phyloP scores from a whole-genome alignment of 2,888 invertebrate species.

The Nomada fabriciana region DNA sequence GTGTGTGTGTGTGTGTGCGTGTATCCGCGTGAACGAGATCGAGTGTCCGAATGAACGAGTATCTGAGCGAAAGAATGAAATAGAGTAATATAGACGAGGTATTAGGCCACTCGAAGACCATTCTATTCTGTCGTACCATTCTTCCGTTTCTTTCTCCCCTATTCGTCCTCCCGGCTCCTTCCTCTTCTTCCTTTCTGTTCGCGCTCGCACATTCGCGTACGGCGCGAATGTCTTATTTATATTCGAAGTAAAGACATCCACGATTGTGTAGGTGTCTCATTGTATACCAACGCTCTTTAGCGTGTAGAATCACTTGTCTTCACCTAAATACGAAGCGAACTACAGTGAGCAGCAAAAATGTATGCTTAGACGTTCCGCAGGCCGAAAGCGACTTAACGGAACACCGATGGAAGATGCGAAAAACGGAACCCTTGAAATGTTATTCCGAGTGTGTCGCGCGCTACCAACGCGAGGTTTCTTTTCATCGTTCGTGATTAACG shows the following conservation, averaged over 20 bases:
- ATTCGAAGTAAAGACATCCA: slow-evolving; percentile 54
- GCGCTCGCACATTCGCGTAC: slow-evolving; percentile 61
- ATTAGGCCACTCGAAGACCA: slow-evolving; percentile 61
- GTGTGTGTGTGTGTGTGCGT: slow-evolving; percentile 26
- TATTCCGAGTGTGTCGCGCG: too few relatives aligned
- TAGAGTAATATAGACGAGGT: slow-evolving; percentile 47
- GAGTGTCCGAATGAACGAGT: slow-evolving; percentile 44
- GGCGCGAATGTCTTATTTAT: slow-evolving; percentile 66
- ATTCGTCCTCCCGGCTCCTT: not conserved
- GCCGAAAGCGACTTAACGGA: not conserved
- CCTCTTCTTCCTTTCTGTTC: slow-evolving; percentile 22
- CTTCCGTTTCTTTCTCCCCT: slow-evolving; percentile 20
- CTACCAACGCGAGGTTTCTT: too few relatives aligned
- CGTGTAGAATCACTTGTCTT: slow-evolving; percentile 63
- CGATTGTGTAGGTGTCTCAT: slow-evolving; percentile 60
- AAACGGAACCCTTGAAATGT: too few relatives aligned
- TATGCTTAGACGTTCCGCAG: slow-evolving; percentile 4
- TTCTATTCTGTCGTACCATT: slow-evolving; percentile 25
- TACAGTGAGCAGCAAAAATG: slow-evolving; percentile 41
- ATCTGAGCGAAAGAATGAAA: slow-evolving; percentile 40
- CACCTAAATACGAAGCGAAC: slow-evolving; percentile 55
- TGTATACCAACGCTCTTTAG: slow-evolving; percentile 69
- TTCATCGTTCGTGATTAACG: too few relatives aligned
- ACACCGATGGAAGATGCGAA: too few relatives aligned
- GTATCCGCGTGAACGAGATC: slow-evolving; percentile 43